Base-by-base conservation (phyloP, 2,113 vertebrate species). In the Lampris megalopsis region DNA sequence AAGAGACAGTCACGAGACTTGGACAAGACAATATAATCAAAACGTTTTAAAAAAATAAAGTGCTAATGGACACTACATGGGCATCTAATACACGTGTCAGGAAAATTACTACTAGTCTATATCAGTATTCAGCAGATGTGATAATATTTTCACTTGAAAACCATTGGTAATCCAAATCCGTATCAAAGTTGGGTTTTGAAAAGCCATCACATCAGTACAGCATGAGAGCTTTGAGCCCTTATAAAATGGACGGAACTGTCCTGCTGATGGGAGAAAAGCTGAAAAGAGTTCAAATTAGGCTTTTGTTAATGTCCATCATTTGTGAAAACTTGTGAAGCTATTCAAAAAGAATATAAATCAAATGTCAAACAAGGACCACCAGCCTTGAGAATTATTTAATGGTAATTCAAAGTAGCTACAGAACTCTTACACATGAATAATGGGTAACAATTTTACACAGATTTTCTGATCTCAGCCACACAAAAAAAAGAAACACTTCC, bases 1-100 rank as follows among this genome's bases (percentile, higher is more conserved):
- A 9, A 79, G 56, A 60, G 77, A 63, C 80, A 73, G 73, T 63
- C 83, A 76, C 71, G 47, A 65, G 63, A 80, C 73, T 77, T 82
- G 63, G 49, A 89, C 13, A 69, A 84, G 69, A 81, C 72, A 72
- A 83, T 75, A 74, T 58, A 73, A 9, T 57, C 7, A 36, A 37
- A 5, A 6, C 4, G 24, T n/a, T n/a, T 60, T 36, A 84, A 86
- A 85, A 69, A 24, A 80, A 83, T 86, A 89, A 89, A 92, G 84
- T 90, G 91, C 88, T 88, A 87, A 85, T 67, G 68, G 64, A 88
- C 63, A 87, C 75, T 83, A 85, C 63, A 57, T 64, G 77, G 69
- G 67, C 63, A 71, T 65, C 80, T 77, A 86, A 82, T 24, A 24
- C 24, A 24, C 24, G 24, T 24, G 24, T 70, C 7, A 2, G 53